Evolutionary conservation across 2,888 invertebrate species (phyloP).

Genomic region (Protodeltote pygarga): DNA sequence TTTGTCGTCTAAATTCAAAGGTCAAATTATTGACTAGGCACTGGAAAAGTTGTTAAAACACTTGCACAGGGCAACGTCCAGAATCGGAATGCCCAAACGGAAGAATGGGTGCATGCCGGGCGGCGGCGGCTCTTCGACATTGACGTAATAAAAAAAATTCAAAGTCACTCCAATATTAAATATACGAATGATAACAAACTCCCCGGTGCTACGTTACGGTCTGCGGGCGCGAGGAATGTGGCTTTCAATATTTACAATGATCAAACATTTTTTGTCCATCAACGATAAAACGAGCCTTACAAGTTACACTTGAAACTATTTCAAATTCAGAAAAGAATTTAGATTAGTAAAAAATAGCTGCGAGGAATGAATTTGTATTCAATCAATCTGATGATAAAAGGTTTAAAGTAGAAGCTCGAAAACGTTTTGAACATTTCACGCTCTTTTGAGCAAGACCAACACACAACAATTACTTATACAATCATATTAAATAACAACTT

Average conservation of each 20-base stretch:
- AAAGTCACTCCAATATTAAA: conserved; percentile 69
- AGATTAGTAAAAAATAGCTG: conserved; percentile 19
- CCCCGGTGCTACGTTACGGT: conserved; percentile 53
- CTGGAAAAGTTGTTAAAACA: conserved; percentile 14
- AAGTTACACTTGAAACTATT: conserved; percentile 11
- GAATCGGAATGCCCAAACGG: conserved; percentile 45
- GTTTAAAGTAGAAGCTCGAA: conserved; percentile 16
- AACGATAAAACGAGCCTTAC: conserved; percentile 31
- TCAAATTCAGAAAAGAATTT: conserved; percentile 23
- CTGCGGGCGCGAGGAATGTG: conserved; percentile 60
- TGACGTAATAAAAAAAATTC: conserved; percentile 61
- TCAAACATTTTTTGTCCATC: conserved; percentile 47
- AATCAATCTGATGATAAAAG: conserved; percentile 22
- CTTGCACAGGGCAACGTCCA: conserved; percentile 45
- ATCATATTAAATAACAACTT: conserved; percentile 31
- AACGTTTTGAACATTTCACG: conserved; percentile 22
- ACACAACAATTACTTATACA: conserved; percentile 30
- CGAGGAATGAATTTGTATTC: conserved; percentile 20
- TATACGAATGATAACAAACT: conserved; percentile 59
- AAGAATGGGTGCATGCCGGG: conserved; percentile 39
- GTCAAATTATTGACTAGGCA: conserved; percentile 6
- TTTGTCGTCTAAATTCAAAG: not conserved
- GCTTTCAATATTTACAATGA: conserved; percentile 55
- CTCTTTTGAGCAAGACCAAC: conserved; percentile 31
- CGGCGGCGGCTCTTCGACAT: conserved; percentile 50